A percentile compares a stretch with the other conserved stretches of the same genome.
Conservation (phyloP, 1,140 invertebrate species). For the Nephila pilipes region DNA sequence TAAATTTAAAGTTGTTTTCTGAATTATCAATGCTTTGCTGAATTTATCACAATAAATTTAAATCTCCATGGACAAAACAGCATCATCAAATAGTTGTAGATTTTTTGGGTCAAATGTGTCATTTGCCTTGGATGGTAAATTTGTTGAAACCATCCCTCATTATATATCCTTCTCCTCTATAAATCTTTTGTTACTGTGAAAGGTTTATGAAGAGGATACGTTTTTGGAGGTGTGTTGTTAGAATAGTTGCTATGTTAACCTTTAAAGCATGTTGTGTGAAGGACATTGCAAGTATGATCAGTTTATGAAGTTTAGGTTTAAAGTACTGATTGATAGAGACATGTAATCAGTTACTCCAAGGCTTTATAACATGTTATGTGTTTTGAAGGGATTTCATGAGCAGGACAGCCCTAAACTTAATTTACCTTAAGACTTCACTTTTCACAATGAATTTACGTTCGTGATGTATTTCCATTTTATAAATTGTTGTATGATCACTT, state of each 20-base stretch:
- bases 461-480: neutral
- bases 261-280: constrained; percentile 9
- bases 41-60: neutral
- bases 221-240: constrained; percentile 11
- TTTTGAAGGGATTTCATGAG: neutral
- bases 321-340: neutral
- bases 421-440: neutral
- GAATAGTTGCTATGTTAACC: neutral
- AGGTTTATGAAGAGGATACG: neutral
- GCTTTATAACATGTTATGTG: neutral
- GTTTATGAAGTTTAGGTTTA: neutral
- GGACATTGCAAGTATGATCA: neutral
- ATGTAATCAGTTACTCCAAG: neutral
- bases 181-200: constrained; percentile 13
- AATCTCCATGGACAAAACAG: constrained; percentile 26
- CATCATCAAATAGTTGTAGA: neutral
- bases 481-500: neutral
- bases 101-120: neutral
- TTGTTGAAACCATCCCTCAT: constrained; percentile 31
- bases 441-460: neutral
- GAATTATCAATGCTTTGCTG: neutral
- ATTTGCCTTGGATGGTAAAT: constrained; percentile 31
- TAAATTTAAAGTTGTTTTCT: neutral
- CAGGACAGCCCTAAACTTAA: neutral
- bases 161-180: constrained; percentile 5